Evolutionary conservation across 2,888 invertebrate species (phyloP), one percentile per base, ranked within the genome.

Genomic region (Aproaerema taeniolella): DNA sequence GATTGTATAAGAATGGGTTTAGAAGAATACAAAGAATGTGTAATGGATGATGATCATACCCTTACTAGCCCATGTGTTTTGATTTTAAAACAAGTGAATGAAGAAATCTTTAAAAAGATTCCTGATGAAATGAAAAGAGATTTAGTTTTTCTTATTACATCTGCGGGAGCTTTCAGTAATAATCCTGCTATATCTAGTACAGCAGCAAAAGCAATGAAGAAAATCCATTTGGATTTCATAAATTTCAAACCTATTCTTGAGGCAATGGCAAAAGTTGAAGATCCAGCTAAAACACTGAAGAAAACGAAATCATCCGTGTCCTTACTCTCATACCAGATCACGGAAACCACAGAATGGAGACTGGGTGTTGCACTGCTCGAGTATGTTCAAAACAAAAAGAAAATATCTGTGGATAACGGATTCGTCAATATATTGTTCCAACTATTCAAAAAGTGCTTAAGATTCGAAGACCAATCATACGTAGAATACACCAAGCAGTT

Each of bases 401-500:
- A 93, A 70, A 88, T 97, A 47, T 70, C 82, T 1, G 89, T 93
- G 32, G 87, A 91, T 9, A 89, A 90, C 38, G 52, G 88, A 0
- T 81, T 97, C 31, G 87, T 96, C n/a, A 90, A 92, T 0, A 63
- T 91, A 2, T 73, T 97, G 0, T 97, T 97, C 63, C 91, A 92
- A 42, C 74, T 97, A 32, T 70, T 97, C 9, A 91, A 92, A 58
- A 91, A 90, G 75, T 95, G 95, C 50, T 75, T 96, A 28, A 89
- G 91, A 46, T 91, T 94, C 53, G 95, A 96, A 58, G 93, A 94
- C 49, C 95, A 95, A 58, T 90, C 91, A 1, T 89, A 91, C 11
- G 90, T 95, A 0, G 97, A 98, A 67, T 98, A 98, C 64, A 90
- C 93, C 0, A 96, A 96, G 67, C 97, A 98, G 63, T 78, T 98